Evolutionary conservation across 2,113 vertebrate species (phyloP).

Genomic region (Nyctereutes procyonoides): DNA sequence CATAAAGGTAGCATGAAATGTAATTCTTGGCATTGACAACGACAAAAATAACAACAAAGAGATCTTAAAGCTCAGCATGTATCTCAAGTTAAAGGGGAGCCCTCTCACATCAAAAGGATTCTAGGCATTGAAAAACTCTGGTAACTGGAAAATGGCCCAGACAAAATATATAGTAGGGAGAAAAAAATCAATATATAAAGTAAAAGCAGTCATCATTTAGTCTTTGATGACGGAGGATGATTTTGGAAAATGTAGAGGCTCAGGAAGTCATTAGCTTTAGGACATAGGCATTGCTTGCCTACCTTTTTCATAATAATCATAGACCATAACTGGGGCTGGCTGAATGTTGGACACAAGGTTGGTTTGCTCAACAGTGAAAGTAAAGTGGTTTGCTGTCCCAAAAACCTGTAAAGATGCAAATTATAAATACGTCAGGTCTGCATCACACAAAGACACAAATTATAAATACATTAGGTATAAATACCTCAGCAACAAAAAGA

Average conservation of each 20-base stretch:
- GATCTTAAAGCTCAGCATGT: neutral
- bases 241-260: neutral
- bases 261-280: neutral
- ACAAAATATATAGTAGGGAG: neutral
- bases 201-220: neutral
- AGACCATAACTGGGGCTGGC: constrained; percentile 87
- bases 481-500: neutral
- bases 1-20: neutral
- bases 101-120: neutral
- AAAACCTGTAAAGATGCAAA: constrained; percentile 57
- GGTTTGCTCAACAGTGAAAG: constrained; percentile 82
- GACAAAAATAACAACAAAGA: neutral
- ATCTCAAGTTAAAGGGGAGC: neutral
- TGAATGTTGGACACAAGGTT: constrained; percentile 86
- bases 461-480: neutral
- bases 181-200: neutral
- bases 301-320: constrained; percentile 91
- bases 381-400: constrained; percentile 44
- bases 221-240: neutral
- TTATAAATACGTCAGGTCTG: neutral
- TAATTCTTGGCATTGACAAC: neutral
- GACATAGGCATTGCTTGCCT: constrained; percentile 18
- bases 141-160: neutral
- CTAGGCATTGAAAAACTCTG: neutral
- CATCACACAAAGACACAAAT: neutral